Base-by-base conservation (phyloP, 1,140 invertebrate species). In the Vanessa tameamea region DNA sequence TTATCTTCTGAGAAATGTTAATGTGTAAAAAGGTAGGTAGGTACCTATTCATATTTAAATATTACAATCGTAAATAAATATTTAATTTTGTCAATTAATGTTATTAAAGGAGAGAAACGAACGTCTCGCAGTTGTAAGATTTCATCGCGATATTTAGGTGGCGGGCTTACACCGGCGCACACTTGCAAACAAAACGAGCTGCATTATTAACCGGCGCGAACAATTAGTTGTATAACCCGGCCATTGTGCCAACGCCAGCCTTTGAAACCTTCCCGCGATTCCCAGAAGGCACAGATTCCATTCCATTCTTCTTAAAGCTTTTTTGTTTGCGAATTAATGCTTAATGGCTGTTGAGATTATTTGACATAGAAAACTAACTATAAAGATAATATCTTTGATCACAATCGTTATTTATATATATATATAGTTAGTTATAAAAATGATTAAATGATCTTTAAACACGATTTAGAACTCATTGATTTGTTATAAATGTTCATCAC, bases 181-280 rank as follows among this genome's bases (percentile, higher is more conserved):
- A 75, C 63, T 65, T 51, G 51, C 84, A 87, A 88, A 88, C 83
- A 88, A 85, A 88, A 87, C 85, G 75, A 81, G 78, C 75, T 82
- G 84, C 80, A 90, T 88, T 89, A 92, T 89, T 89, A 89, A 86
- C 80, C 82, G 82, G 87, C 83, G 88, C 86, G 85, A 90, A 92
- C 90, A 90, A 90, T 90, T 92, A 90, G 85, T 90, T 90, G 90
- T 90, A 87, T 87, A 89, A 87, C 83, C 73, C 86, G 81, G 82
- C 82, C 80, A 84, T 88, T 88, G 83, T 89, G 84, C 86, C 82
- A 82, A 75, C 71, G 81, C 71, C 78, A 83, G 78, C 77, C 78
- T 83, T 84, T 87, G 83, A 84, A 84, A 86, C 86, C 83, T 78
- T 76, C 81, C 75, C 78, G 76, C 79, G 74, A 75, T 91, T 90